Evolutionary conservation across 1,140 invertebrate genomes (phyloP), one percentile per base, ranked within the genome.

Genomic region (Drosophila ohnishii): DNA sequence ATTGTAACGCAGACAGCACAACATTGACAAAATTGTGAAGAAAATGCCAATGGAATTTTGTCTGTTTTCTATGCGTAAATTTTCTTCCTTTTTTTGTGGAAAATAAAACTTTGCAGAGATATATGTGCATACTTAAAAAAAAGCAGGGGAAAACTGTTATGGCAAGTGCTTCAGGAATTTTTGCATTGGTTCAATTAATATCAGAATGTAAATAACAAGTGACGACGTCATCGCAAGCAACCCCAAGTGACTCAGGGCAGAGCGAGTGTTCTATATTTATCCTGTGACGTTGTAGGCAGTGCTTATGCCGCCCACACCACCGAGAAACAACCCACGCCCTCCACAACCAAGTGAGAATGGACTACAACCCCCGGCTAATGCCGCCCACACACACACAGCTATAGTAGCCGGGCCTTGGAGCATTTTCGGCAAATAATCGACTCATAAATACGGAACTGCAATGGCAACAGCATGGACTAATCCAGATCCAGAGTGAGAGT

Each of bases 401-500:
- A 44, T 22, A 32, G 59, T 39, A 32, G 59, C 59, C 14, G 9
- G 9, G 35, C 16, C 10, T 8, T n/a, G 35, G 40, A 35, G 22
- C 56, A 56, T 28, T 57, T 55, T 42, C 55, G 55, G 40, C 67
- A 85, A 80, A 84, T 84, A 84, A 78, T 77, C 71, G 82, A 35
- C 70, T 76, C 82, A 86, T 86, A 85, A 87, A 78, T 72, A 82
- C 47, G 53, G 50, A 48, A 62, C 60, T 78, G 74, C 80, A 84
- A 69, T 75, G 72, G 57, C 76, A 80, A 64, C 69, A 64, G 61
- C 64, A 71, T 48, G 64, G 35, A 47, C 78, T 75, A 60, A 78
- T 50, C 51, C 57, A 47, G 28, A 35, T 37, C 34, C 51, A 53
- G 32, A 5, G 50, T 5, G 50, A 53, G 59, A 57, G 22, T 14